Conservation (phyloP, 2,888 invertebrate species). For the Drosophila neonasuta region DNA sequence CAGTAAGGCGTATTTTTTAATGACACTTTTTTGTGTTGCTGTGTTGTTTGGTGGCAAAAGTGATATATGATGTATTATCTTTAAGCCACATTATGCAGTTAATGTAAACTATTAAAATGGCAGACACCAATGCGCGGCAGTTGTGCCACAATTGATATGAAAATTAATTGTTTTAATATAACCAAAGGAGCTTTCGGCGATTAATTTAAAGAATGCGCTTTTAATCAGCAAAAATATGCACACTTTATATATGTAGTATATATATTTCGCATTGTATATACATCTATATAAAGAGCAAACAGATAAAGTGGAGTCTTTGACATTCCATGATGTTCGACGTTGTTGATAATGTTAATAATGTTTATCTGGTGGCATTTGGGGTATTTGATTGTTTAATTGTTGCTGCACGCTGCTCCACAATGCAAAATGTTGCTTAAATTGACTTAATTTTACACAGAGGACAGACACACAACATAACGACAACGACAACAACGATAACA, state of each 20-base stretch:
- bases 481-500: background rate
- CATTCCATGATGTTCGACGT: slow-evolving; percentile 40
- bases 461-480: slow-evolving; percentile 13
- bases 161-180: slow-evolving; percentile 59
- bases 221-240: slow-evolving; percentile 12
- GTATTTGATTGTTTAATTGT: slow-evolving; percentile 51
- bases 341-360: slow-evolving; percentile 41
- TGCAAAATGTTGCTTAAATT: slow-evolving; percentile 44
- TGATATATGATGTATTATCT: slow-evolving; percentile 22
- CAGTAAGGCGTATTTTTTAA: background rate
- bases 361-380: slow-evolving; percentile 18
- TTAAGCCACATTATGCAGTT: slow-evolving; percentile 45
- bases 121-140: slow-evolving; percentile 18
- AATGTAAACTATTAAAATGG: slow-evolving; percentile 58
- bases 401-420: slow-evolving; percentile 31
- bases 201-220: slow-evolving; percentile 37
- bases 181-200: slow-evolving; percentile 33
- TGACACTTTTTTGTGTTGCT: background rate
- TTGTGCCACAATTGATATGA: slow-evolving; percentile 26
- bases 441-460: slow-evolving; percentile 53
- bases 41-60: background rate
- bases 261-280: slow-evolving; percentile 21
- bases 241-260: slow-evolving; percentile 24
- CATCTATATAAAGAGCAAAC: slow-evolving; percentile 10
- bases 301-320: slow-evolving; percentile 29